A percentile compares a stretch with the other conserved stretches of the same genome.
Evolutionary conservation across 2,888 invertebrate genomes (phyloP).

Genomic region (Stenurella melanura): DNA sequence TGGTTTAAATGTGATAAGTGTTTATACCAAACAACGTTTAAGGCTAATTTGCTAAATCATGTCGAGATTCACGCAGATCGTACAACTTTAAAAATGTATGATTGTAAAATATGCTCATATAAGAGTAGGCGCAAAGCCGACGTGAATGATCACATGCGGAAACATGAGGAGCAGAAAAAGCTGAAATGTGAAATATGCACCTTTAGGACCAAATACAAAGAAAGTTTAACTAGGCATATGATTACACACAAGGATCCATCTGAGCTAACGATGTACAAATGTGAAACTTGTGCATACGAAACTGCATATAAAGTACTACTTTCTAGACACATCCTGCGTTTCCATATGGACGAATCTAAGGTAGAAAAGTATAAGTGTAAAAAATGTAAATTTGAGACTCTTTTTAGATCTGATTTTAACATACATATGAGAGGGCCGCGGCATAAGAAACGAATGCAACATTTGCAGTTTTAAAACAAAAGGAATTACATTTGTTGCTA

Average conservation of each 20-base stretch:
- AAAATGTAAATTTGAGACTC: background rate
- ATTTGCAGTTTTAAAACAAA: background rate
- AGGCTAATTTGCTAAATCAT: background rate
- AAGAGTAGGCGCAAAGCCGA: background rate
- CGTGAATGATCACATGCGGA: background rate
- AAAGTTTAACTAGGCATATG: background rate
- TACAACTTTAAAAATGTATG: background rate
- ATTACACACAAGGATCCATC: background rate
- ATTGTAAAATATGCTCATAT: background rate
- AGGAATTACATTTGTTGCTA: too few species aligned
- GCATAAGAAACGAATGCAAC: background rate
- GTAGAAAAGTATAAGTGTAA: background rate
- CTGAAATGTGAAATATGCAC: background rate
- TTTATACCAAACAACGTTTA: background rate
- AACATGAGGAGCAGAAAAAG: background rate
- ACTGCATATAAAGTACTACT: background rate
- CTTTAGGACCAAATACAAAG: background rate
- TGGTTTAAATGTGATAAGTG: background rate
- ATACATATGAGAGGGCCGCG: background rate
- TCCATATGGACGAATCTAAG: background rate
- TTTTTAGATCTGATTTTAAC: background rate
- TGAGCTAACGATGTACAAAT: background rate
- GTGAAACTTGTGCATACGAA: background rate
- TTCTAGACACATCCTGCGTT: background rate
- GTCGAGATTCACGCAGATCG: background rate